A percentile compares a stretch with the other conserved stretches of the same genome.
phyloP scores from a whole-genome alignment of 2,113 vertebrate species.

The Onychostruthus taczanowskii region DNA sequence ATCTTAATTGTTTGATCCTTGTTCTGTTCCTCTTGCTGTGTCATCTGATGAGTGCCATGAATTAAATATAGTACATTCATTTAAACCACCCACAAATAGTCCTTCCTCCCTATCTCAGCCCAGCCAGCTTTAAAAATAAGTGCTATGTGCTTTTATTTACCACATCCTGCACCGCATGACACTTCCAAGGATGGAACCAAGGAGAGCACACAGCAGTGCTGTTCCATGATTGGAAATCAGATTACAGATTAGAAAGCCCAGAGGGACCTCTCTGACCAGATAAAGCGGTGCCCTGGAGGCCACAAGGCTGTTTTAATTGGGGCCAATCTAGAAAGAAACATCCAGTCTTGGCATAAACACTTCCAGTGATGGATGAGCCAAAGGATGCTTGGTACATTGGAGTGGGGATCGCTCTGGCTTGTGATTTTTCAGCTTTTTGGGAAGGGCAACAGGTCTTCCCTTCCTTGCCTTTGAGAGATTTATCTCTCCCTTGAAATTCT shows the following conservation, averaged over 20 bases:
- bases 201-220: not conserved
- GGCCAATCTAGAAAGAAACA: not conserved
- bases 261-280: conserved; percentile 21
- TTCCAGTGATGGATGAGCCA: not conserved
- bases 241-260: not conserved
- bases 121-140: conserved; percentile 41
- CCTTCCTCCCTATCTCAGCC: conserved; percentile 11
- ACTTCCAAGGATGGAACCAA: conserved; percentile 7
- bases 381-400: not conserved
- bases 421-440: not conserved
- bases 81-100: not conserved
- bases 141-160: conserved; percentile 13
- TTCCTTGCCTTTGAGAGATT: not conserved
- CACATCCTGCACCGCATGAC: conserved; percentile 18
- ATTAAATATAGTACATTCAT: conserved; percentile 11
- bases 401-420: not conserved
- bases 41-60: not conserved
- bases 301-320: not conserved
- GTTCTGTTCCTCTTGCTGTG: not conserved
- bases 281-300: not conserved
- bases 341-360: not conserved
- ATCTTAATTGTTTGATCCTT: conserved; percentile 34
- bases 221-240: not conserved
- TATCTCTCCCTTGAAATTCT: not conserved
- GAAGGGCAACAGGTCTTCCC: not conserved